phyloP scores from a whole-genome alignment of 2,797 vertebrate species.

The Heliangelus exortis region DNA sequence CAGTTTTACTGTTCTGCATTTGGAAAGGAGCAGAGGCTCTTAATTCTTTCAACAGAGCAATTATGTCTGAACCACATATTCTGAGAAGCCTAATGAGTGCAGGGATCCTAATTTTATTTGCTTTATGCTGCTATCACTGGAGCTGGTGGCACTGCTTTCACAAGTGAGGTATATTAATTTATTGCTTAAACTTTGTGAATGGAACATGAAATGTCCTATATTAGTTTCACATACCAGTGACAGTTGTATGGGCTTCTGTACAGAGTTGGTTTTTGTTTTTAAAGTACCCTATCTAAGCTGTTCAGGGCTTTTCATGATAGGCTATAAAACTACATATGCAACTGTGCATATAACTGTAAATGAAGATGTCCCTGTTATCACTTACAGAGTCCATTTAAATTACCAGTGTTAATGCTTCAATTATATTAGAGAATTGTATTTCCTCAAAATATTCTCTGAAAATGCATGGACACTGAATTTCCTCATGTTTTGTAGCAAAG shows the following conservation, averaged over 20 bases:
- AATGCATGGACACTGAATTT: not conserved
- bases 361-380: not conserved
- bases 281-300: not conserved
- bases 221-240: not conserved
- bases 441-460: not conserved
- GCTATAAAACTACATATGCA: not conserved
- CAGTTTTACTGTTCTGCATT: not conserved
- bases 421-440: not conserved
- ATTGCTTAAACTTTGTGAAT: not conserved
- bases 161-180: conserved; percentile 6
- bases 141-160: not conserved
- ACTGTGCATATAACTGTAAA: not conserved
- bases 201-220: not conserved
- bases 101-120: not conserved
- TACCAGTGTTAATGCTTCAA: not conserved
- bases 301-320: not conserved
- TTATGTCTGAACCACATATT: not conserved
- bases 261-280: not conserved
- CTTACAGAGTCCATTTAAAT: not conserved
- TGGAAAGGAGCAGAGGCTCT: conserved; percentile 16
- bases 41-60: conserved; percentile 39
- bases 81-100: not conserved
- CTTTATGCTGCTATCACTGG: not conserved
- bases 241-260: not conserved
- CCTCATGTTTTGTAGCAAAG: not conserved